Conservation (phyloP, 2,888 invertebrate species). For the Eretmocerus hayati region DNA sequence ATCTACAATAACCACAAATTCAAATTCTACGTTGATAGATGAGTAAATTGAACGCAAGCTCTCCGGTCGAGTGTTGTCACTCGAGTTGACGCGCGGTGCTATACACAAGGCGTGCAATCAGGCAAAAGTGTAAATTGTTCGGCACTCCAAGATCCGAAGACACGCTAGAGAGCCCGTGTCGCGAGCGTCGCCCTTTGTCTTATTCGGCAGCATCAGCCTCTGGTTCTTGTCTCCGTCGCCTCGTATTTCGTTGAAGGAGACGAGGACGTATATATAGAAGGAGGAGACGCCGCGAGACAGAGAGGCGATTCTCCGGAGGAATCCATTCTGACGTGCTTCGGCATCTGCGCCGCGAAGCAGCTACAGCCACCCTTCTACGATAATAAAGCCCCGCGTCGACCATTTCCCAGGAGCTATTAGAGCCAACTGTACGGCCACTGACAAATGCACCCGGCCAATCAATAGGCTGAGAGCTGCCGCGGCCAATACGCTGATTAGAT, state of each 20-base stretch:
- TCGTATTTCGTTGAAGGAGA: neutral
- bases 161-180: conserved; percentile 5
- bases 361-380: too few relatives aligned
- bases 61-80: too few relatives aligned
- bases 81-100: too few relatives aligned
- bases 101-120: conserved; percentile 26
- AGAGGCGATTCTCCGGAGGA: conserved; percentile 23
- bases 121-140: conserved; percentile 36
- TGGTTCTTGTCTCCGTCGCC: neutral
- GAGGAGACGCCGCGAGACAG: conserved; percentile 1
- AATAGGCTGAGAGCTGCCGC: conserved; percentile 28
- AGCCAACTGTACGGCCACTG: conserved; percentile 45
- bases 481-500: conserved; percentile 18
- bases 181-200: conserved; percentile 2
- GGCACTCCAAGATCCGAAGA: conserved; percentile 26
- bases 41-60: conserved; percentile 7
- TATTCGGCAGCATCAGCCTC: neutral
- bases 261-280: too few relatives aligned
- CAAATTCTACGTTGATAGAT: conserved; percentile 12
- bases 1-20: too few relatives aligned
- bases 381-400: conserved; percentile 28
- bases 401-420: conserved; percentile 43
- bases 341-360: too few relatives aligned
- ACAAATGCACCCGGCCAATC: conserved; percentile 41
- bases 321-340: conserved; percentile 26